phyloP scores from a whole-genome alignment of 1,140 invertebrate genomes.

The Drosophila sulfurigaster region DNA sequence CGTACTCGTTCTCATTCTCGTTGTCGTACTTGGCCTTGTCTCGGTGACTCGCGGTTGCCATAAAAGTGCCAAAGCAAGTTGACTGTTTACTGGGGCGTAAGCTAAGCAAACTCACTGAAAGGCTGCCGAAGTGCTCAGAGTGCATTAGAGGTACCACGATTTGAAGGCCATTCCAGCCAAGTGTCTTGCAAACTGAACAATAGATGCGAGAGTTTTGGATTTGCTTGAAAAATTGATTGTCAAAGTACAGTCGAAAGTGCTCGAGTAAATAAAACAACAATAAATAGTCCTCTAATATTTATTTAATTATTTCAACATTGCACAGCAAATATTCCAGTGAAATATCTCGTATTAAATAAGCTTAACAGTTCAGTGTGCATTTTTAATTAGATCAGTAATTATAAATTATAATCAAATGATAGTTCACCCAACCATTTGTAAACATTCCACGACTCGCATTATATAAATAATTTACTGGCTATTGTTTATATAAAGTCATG shows the following conservation, averaged over 20 bases:
- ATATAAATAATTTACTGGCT: not conserved
- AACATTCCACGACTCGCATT: not conserved
- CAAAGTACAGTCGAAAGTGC: not conserved
- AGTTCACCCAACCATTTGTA: not conserved
- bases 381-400: not conserved
- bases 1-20: too few relatives aligned
- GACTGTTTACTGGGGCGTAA: slow-evolving; percentile 25
- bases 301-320: not conserved
- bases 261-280: not conserved
- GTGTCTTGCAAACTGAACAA: not conserved
- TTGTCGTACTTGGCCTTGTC: slow-evolving; percentile 39
- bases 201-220: not conserved
- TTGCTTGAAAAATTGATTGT: not conserved
- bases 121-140: slow-evolving; percentile 4
- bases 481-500: not conserved
- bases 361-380: not conserved
- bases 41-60: slow-evolving; percentile 18
- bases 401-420: not conserved
- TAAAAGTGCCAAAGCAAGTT: slow-evolving; percentile 37
- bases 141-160: slow-evolving; percentile 32
- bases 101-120: slow-evolving; percentile 39
- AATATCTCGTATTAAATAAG: too few relatives aligned
- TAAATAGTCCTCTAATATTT: not conserved
- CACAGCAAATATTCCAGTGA: not conserved
- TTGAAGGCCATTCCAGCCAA: slow-evolving; percentile 21